Percentiles rank a stretch among this genome's conserved stretches.
Evolutionary conservation across 2,113 vertebrate species (phyloP).

Genomic region (Barbus barbus): DNA sequence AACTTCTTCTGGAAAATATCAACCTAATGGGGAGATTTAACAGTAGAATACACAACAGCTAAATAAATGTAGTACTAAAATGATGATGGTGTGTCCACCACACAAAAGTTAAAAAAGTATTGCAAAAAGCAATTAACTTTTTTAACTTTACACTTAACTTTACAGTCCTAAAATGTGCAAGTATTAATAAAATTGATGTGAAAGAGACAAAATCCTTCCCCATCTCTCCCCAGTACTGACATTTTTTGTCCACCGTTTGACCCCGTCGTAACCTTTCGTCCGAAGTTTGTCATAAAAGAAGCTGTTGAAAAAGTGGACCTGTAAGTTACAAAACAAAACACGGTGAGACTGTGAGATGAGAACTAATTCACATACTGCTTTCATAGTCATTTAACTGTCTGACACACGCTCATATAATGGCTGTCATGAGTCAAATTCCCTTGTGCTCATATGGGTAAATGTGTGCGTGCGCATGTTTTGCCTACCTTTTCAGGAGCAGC

Average conservation of each 20-base stretch:
- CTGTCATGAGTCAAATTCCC: background rate
- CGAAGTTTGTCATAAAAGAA: constrained; percentile 93
- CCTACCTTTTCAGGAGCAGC: constrained; percentile 85
- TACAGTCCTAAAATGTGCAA: background rate
- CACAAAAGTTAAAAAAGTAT: too few species aligned
- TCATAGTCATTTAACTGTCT: background rate
- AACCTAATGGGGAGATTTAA: constrained; percentile 70
- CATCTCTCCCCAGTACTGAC: constrained; percentile 68
- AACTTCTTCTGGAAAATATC: constrained; percentile 92
- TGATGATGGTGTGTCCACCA: background rate
- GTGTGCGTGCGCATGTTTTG: background rate
- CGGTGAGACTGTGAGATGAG: background rate
- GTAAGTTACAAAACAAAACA: constrained; percentile 26
- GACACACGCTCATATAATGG: background rate
- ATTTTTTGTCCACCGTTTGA: constrained; percentile 94
- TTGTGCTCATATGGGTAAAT: background rate
- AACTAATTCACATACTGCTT: background rate
- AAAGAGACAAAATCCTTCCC: background rate
- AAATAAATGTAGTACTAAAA: background rate
- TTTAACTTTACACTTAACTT: background rate
- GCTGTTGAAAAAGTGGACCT: constrained; percentile 95
- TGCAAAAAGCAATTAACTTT: background rate
- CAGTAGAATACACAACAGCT: background rate
- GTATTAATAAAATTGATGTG: background rate
- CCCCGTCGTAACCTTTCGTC: constrained; percentile 91